Evolutionary conservation across 2,113 vertebrate genomes (phyloP).

Genomic region (Daphoenositta chrysoptera): DNA sequence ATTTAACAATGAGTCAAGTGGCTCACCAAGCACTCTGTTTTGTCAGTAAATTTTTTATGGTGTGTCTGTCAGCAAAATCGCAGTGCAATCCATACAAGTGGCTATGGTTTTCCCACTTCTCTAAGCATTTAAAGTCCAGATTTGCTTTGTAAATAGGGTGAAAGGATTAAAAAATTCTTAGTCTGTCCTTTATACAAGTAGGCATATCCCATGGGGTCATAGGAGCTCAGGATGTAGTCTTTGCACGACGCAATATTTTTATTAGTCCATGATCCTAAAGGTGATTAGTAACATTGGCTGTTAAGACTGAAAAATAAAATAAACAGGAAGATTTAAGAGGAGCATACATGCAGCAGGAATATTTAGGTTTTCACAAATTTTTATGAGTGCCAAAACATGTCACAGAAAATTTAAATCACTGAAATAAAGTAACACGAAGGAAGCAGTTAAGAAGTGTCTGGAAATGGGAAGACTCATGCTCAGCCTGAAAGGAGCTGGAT

Average conservation of each 20-base stretch:
- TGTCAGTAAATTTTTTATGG: background rate
- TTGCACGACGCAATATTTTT: background rate
- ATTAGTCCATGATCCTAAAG: background rate
- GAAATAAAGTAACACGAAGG: constrained; percentile 17
- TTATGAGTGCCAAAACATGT: background rate
- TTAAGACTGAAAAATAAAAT: background rate
- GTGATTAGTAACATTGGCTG: background rate
- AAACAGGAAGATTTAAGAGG: constrained; percentile 8
- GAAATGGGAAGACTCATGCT: background rate
- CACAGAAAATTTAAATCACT: background rate
- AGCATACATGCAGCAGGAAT: background rate
- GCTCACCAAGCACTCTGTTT: background rate
- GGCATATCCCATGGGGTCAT: background rate
- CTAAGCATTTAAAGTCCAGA: background rate
- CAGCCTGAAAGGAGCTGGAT: background rate
- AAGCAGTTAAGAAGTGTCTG: constrained; percentile 34
- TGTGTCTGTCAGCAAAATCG: background rate
- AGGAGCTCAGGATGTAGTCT: background rate
- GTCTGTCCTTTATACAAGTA: background rate
- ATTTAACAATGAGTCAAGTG: background rate
- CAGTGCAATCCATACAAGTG: background rate
- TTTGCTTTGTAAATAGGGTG: background rate
- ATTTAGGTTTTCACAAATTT: background rate
- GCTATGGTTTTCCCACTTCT: background rate
- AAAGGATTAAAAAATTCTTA: background rate